These are phyloP conservation scores for Oryctes rhinoceros DNA, from an alignment of 1,140 invertebrate species.

Conservation along the genomic window DNA sequence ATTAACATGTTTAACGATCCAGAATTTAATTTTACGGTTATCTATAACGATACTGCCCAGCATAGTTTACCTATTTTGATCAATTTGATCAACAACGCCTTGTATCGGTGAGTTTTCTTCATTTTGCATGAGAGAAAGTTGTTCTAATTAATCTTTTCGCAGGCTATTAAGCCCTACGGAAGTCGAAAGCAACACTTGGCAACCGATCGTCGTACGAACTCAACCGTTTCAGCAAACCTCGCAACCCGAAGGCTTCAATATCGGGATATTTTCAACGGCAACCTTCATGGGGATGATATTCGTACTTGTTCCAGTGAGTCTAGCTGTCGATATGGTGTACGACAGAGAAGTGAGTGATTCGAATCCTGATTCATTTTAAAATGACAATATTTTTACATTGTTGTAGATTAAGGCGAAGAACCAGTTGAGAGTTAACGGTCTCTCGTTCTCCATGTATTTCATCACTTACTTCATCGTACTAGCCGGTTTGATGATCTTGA, in stretches of 20 bases:
- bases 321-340: slow-evolving; percentile 83
- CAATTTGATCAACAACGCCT: slow-evolving; percentile 76
- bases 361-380: not conserved
- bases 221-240: slow-evolving; percentile 77
- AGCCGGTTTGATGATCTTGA: slow-evolving; percentile 73
- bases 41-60: slow-evolving; percentile 82
- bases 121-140: not conserved
- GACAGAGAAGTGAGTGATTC: slow-evolving; percentile 76
- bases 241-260: slow-evolving; percentile 74
- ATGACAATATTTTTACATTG: slow-evolving; percentile 53
- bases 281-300: slow-evolving; percentile 83
- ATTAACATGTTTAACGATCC: slow-evolving; percentile 65
- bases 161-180: slow-evolving; percentile 54
- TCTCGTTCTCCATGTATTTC: slow-evolving; percentile 82
- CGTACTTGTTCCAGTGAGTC: slow-evolving; percentile 76
- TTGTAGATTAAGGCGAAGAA: slow-evolving; percentile 83
- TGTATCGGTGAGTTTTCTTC: slow-evolving; percentile 63
- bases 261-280: slow-evolving; percentile 74
- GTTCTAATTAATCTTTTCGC: slow-evolving; percentile 41
- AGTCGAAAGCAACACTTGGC: slow-evolving; percentile 45
- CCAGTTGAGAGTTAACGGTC: slow-evolving; percentile 82
- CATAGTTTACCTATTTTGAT: slow-evolving; percentile 81
- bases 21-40: slow-evolving; percentile 67
- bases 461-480: slow-evolving; percentile 78
- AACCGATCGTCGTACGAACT: slow-evolving; percentile 64